phyloP scores from a whole-genome alignment of 2,113 vertebrate genomes.

The Cochlearius cochlearius region DNA sequence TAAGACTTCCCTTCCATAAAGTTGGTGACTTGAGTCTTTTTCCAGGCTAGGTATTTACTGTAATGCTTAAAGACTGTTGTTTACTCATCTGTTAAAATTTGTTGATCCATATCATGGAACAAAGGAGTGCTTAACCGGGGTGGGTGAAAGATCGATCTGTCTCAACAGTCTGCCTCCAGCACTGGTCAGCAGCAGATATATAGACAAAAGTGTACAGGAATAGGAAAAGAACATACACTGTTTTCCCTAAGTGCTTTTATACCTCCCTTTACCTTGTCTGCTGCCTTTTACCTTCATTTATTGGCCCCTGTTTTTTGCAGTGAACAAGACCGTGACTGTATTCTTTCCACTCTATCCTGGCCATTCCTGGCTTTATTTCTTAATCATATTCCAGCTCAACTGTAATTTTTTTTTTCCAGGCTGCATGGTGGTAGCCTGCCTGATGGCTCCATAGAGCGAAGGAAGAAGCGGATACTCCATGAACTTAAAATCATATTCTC shows the following conservation, averaged over 20 bases:
- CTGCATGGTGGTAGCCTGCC: neutral
- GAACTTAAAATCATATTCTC: neutral
- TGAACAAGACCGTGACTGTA: neutral
- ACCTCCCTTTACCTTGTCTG: neutral
- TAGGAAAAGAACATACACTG: neutral
- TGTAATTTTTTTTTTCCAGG: neutral
- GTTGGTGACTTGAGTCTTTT: neutral
- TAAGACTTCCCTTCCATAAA: neutral
- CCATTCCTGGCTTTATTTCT: neutral
- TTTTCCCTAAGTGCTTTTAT: neutral
- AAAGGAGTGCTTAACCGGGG: neutral
- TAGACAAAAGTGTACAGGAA: neutral
- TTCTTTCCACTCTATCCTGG: neutral
- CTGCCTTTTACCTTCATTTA: neutral
- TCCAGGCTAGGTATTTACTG: neutral
- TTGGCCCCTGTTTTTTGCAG: neutral
- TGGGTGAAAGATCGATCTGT: neutral
- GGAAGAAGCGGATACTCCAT: neutral
- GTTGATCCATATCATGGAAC: neutral
- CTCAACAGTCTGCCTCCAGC: neutral
- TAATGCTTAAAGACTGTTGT: neutral
- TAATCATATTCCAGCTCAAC: neutral
- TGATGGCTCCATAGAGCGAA: neutral
- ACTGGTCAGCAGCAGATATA: neutral
- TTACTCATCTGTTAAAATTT: neutral